Evolutionary conservation across 2,113 vertebrate species (phyloP).

Genomic region (Oryzias javanicus): DNA sequence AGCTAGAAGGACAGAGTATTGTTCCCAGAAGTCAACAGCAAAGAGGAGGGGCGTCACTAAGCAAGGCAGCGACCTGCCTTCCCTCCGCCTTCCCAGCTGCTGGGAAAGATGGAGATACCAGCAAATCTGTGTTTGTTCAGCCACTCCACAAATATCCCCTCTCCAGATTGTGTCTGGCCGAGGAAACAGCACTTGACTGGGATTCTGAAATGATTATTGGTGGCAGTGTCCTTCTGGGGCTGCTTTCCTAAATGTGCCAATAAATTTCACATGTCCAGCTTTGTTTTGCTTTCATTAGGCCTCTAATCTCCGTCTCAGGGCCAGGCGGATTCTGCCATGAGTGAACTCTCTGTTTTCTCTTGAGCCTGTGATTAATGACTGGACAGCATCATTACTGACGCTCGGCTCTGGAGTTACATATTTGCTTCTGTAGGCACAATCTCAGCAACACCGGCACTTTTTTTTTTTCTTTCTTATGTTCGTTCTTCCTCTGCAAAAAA

Average conservation of each 20-base stretch:
- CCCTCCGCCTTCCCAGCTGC: constrained; percentile 66
- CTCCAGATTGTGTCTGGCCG: constrained; percentile 69
- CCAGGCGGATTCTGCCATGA: constrained; percentile 68
- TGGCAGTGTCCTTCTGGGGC: constrained; percentile 74
- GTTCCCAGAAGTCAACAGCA: constrained; percentile 70
- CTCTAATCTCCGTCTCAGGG: constrained; percentile 78
- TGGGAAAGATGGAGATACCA: constrained; percentile 82
- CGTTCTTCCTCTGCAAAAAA: background rate
- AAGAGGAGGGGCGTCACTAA: constrained; percentile 47
- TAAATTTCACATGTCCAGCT: constrained; percentile 84
- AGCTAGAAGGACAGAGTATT: constrained; percentile 59
- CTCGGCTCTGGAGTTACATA: constrained; percentile 65
- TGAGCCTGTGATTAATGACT: constrained; percentile 76
- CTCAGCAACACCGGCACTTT: constrained; percentile 16
- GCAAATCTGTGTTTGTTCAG: constrained; percentile 86
- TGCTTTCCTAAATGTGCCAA: constrained; percentile 79
- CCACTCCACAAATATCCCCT: constrained; percentile 82
- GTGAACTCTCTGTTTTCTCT: constrained; percentile 78
- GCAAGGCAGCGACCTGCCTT: constrained; percentile 54
- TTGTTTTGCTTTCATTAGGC: constrained; percentile 84
- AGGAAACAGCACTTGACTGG: constrained; percentile 77
- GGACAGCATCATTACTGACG: constrained; percentile 70
- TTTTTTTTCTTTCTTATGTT: background rate
- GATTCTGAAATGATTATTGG: constrained; percentile 78
- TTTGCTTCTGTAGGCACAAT: constrained; percentile 65